Base-by-base conservation (phyloP, 2,113 vertebrate species). In the Cyrtonyx montezumae region DNA sequence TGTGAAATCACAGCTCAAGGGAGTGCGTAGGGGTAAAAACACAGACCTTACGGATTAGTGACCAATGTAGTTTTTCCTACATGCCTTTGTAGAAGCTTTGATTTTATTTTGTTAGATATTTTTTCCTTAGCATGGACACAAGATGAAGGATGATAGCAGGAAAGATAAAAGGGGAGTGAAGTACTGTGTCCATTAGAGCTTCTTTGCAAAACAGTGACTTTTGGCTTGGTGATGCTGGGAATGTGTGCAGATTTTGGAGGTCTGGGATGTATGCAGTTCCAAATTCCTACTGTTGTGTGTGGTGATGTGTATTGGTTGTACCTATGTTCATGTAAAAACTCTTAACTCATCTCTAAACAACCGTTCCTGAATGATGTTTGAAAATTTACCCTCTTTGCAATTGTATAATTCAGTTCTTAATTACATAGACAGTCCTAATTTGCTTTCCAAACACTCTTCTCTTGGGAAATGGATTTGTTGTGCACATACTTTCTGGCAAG, bases 361-460 rank as follows among this genome's bases (percentile, higher is more conserved):
- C 90, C 75, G 15, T 51, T 95, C 28, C 66, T 93, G 68, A 63
- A 51, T 36, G 73, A 59, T 78, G 17, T 37, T 89, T 91, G 79
- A 46, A 55, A 82, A 76, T 92, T 88, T 87, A 49, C 37, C 18
- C 37, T 82, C 14, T 74, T 58, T 73, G 30, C 36, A 70, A 13
- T 40, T 55, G 45, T 86, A 45, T 88, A 77, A 45, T 59, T 63
- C 0, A 0, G 8, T 42, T 32, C 20, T 59, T 55, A 59, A 22
- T 46, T 62, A 7, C 16, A 2, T 10, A 40, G 51, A 8, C 9
- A 46, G 28, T 28, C 45, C 21, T 42, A 14, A 49, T 70, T 87
- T 25, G 17, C 13, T 69, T 70, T 37, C 34, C 45, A 83, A 76
- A 55, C 30, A 17, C 26, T 59, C 25, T 34, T 42, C 76, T 66